Percentiles rank a stretch among this genome's conserved stretches.
Conservation (phyloP, 2,888 invertebrate species). For the Aelia acuminata region DNA sequence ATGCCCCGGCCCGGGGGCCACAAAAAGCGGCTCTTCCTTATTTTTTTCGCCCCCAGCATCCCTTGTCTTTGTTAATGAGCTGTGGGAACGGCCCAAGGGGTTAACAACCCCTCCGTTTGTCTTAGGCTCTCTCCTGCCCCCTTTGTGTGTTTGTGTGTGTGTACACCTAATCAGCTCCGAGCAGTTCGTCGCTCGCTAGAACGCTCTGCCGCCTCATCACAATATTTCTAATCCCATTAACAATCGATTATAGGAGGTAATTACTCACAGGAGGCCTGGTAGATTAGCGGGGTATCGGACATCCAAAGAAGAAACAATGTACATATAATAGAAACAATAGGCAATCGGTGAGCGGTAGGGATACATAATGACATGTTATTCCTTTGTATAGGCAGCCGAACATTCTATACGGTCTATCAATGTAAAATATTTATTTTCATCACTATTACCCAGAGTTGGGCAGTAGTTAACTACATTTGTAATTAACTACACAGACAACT, state of each 20-base stretch:
- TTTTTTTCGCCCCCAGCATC: constrained; percentile 28
- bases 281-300: not conserved
- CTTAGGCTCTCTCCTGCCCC: not conserved
- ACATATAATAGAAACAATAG: not conserved
- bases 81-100: constrained; percentile 56
- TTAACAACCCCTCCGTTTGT: constrained; percentile 39
- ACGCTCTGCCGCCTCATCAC: not conserved
- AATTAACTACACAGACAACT: too few species aligned
- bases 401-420: not conserved
- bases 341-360: not conserved
- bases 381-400: not conserved
- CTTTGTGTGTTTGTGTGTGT: not conserved
- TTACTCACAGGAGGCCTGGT: not conserved
- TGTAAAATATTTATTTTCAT: too few species aligned
- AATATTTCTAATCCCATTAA: not conserved
- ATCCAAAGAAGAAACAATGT: not conserved
- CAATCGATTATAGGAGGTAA: not conserved
- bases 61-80: constrained; percentile 61
- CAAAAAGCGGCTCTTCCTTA: constrained; percentile 23
- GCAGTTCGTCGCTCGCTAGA: not conserved
- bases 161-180: not conserved
- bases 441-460: too few species aligned
- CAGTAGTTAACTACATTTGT: too few species aligned
- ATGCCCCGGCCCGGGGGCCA: constrained; percentile 42
- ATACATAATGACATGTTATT: not conserved